phyloP scores from a whole-genome alignment of 2,888 invertebrate genomes.

The Rotaria magnacalcarata region DNA sequence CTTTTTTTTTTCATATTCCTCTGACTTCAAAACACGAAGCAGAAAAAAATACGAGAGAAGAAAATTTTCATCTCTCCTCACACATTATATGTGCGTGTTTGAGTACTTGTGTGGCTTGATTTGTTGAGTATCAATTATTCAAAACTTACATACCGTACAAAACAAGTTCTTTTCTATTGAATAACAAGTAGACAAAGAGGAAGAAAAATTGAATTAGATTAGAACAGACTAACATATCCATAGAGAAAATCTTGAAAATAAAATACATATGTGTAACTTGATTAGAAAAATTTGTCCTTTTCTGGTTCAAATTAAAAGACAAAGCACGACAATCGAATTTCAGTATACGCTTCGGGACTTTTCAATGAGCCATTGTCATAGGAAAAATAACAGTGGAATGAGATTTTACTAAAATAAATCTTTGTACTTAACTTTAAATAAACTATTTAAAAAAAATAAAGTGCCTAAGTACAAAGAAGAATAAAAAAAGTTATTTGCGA shows the following conservation, averaged over 20 bases:
- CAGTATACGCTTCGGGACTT: no score
- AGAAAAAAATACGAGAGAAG: no score
- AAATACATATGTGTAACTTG: not conserved
- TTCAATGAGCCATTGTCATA: no score
- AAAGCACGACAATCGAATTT: no score
- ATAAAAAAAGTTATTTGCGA: no score
- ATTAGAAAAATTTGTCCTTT: not conserved
- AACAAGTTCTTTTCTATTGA: not conserved
- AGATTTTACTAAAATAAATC: no score
- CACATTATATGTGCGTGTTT: not conserved
- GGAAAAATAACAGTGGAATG: no score
- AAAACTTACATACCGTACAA: not conserved
- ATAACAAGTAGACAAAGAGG: not conserved
- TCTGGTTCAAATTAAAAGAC: no score
- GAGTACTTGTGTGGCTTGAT: not conserved
- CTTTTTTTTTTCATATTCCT: not conserved
- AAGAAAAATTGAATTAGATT: not conserved
- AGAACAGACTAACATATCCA: not conserved
- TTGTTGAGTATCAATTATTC: conserved; percentile 18
- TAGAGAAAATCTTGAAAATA: not conserved
- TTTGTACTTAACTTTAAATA: no score
- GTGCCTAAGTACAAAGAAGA: no score
- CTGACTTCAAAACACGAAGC: not conserved
- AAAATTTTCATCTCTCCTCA: not conserved
- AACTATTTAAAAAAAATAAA: no score